Base-by-base conservation (phyloP, 2,888 invertebrate genomes). In the Phyto melanocephala region DNA sequence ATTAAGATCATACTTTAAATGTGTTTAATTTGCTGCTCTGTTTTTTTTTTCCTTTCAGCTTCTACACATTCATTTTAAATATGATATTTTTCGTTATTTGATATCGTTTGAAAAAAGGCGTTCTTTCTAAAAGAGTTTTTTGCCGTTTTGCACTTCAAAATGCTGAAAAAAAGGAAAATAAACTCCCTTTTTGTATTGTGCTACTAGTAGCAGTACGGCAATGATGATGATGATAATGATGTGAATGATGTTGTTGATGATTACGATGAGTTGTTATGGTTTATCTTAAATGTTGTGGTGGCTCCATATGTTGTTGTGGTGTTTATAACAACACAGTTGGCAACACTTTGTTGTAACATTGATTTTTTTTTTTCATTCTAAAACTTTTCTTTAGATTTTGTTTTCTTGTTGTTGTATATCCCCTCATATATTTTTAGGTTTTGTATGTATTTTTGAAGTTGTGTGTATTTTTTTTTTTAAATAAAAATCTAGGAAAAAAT, bases 321-420 rank as follows among this genome's bases (percentile, higher is more conserved):
- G 81, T 78, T 78, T 72, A 68, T 62, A 63, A 67, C 71, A 72
- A 68, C 75, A 79, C 79, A 82, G 82, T 82, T 82, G 82, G 82
- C 82, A 82, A 82, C 82, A 82, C 79, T 82, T 76, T 76, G 82
- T 79, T 79, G 71, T 65, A 82, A 67, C 79, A 79, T 76, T 79
- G 75, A 75, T 72, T 82, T 79, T 62, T 68, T 72, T 82, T 79
- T 62, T 68, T 62, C 28, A 3, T 35, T 42, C 22, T 60, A 22
- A 35, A 47, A 58, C 45, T 63, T 70, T 70, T 78, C 35, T 63
- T 71, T 54, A 4, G 24, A 42, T 35, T 2, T 52, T 40, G 2
- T 52, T 17, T 52, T 28, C 33, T 40, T 33, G 15, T 58, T 63
- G 17, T 58, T 58, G 22, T 17, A 37, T 33, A 56, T 63, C 74